These are phyloP conservation scores for Loriculus beryllinus DNA, from an alignment of 2,797 vertebrate species.

Conservation along the genomic window DNA sequence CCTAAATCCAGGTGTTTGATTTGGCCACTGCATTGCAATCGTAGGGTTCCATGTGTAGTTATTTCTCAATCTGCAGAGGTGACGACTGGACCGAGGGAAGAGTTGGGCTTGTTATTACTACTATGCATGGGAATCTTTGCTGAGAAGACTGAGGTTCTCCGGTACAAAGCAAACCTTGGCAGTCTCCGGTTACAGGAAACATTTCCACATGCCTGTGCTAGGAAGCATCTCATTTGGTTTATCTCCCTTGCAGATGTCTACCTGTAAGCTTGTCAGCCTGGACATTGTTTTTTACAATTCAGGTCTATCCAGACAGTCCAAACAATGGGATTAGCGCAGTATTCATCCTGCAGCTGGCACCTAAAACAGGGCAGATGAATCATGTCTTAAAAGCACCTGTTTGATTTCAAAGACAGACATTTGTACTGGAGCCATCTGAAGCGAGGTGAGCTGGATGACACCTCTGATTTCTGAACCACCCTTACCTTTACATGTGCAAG, in stretches of 20 bases:
- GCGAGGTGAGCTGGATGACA: background rate
- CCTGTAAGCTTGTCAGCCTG: background rate
- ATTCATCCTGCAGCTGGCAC: background rate
- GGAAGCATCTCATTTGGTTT: background rate
- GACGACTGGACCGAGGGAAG: background rate
- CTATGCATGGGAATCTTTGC: background rate
- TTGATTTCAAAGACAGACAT: background rate
- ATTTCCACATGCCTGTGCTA: background rate
- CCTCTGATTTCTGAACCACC: background rate
- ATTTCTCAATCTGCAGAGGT: background rate
- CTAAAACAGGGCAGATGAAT: background rate
- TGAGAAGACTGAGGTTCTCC: background rate
- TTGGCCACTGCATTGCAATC: background rate
- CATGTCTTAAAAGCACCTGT: background rate
- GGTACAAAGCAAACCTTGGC: background rate
- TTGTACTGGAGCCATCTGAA: background rate
- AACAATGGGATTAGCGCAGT: background rate
- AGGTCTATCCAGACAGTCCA: background rate
- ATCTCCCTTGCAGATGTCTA: background rate
- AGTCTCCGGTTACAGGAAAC: background rate
- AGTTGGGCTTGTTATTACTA: background rate
- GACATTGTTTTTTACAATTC: background rate
- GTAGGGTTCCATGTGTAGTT: rapidly evolving
- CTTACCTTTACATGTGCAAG: background rate
- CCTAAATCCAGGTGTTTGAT: background rate